These are phyloP conservation scores for Nowickia ferox DNA, from an alignment of 2,888 invertebrate genomes.

Conservation along the genomic window DNA sequence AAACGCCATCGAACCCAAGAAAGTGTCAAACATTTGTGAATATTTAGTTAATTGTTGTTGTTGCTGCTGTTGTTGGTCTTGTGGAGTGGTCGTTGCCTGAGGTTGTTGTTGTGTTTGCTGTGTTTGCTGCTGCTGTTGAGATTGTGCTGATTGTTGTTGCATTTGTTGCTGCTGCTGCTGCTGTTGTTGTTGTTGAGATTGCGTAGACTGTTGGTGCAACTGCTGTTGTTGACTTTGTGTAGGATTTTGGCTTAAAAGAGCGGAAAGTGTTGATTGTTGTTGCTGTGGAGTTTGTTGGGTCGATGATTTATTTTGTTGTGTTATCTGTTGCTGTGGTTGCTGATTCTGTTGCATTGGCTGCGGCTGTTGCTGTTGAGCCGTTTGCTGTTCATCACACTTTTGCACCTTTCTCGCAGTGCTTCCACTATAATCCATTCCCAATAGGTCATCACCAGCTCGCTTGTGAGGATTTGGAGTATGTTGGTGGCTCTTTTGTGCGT, in stretches of 20 bases:
- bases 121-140: slow-evolving; percentile 69
- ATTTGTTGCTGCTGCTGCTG: slow-evolving; percentile 74
- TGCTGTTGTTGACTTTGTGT: slow-evolving; percentile 46
- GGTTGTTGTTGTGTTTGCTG: slow-evolving; percentile 70
- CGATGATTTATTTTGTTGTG: slow-evolving; percentile 35
- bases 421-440: slow-evolving; percentile 78
- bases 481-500: slow-evolving; percentile 73
- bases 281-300: slow-evolving; percentile 52
- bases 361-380: slow-evolving; percentile 58
- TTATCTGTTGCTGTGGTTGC: slow-evolving; percentile 49
- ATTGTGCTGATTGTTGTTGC: slow-evolving; percentile 74
- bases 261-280: slow-evolving; percentile 53
- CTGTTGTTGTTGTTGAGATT: slow-evolving; percentile 58
- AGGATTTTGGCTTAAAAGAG: slow-evolving; percentile 44
- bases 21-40: slow-evolving; percentile 82
- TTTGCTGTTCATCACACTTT: slow-evolving; percentile 75
- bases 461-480: slow-evolving; percentile 77
- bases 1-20: slow-evolving; percentile 81
- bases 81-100: slow-evolving; percentile 63
- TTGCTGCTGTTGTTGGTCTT: slow-evolving; percentile 74
- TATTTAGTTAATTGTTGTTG: slow-evolving; percentile 77
- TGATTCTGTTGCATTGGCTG: slow-evolving; percentile 14
- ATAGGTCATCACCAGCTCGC: slow-evolving; percentile 76
- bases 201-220: slow-evolving; percentile 48
- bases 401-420: slow-evolving; percentile 75